Conservation (phyloP, 2,888 invertebrate genomes). For the Anodontia alba region DNA sequence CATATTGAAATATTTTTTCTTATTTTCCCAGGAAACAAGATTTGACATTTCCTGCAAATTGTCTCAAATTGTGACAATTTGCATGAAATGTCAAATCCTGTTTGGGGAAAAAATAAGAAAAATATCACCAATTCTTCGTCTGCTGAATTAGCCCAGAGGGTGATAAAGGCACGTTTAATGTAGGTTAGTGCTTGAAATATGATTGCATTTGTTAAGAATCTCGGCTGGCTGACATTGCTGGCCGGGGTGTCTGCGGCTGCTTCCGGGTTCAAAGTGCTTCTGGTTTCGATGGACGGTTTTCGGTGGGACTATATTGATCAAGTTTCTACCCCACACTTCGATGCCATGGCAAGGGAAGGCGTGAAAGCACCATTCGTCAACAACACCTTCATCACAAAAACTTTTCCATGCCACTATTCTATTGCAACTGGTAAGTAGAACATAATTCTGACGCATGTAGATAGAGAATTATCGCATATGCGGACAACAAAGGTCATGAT, state of each 20-base stretch:
- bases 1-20: no score
- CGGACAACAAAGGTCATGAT: no score
- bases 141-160: no score
- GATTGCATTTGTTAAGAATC: neutral
- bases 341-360: conserved; percentile 86
- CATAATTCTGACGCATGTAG: no score
- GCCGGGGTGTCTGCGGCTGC: neutral
- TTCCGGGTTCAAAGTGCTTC: conserved; percentile 83
- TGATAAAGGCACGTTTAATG: no score
- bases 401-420: conserved; percentile 90
- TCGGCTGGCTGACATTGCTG: neutral
- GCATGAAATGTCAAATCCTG: no score
- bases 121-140: no score
- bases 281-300: conserved; percentile 90
- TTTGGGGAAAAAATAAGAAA: no score
- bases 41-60: no score
- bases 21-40: no score
- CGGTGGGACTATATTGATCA: conserved; percentile 88
- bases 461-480: no score
- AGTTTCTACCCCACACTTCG: conserved; percentile 87
- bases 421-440: conserved; percentile 87
- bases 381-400: conserved; percentile 87
- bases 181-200: neutral
- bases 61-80: no score
- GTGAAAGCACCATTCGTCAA: conserved; percentile 86